Conservation (phyloP, 2,797 vertebrate species). For the Platyrinchus mystaceus region DNA sequence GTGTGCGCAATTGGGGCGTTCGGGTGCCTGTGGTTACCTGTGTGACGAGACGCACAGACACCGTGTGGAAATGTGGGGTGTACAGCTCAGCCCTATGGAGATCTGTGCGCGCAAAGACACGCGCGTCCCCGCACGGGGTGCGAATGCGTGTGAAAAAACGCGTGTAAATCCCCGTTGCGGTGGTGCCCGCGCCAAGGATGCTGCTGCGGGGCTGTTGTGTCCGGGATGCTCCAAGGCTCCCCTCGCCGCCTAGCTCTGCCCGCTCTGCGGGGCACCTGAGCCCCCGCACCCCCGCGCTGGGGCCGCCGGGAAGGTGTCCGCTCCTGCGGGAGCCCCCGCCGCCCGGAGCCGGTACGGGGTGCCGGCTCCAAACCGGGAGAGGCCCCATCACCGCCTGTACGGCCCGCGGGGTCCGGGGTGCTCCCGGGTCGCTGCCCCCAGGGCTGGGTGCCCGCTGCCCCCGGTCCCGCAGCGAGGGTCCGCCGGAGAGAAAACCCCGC, state of each 20-base stretch:
- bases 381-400: background rate
- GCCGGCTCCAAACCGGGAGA: background rate
- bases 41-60: rapidly evolving
- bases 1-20: rapidly evolving
- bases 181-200: too few relatives aligned
- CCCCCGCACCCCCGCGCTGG: rapidly evolving
- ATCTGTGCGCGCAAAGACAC: background rate
- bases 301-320: background rate
- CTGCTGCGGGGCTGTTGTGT: background rate
- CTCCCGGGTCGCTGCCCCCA: background rate
- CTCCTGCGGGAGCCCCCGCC: background rate
- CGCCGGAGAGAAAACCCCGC: background rate
- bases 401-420: background rate
- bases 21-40: background rate
- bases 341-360: background rate
- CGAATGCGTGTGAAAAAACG: background rate
- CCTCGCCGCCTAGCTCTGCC: background rate
- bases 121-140: too few relatives aligned
- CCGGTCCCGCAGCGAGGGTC: background rate
- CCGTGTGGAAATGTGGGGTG: rapidly evolving
- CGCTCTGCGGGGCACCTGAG: background rate
- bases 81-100: rapidly evolving
- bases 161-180: background rate
- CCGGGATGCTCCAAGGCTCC: background rate
- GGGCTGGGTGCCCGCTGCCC: background rate